phyloP scores from a whole-genome alignment of 2,888 invertebrate species.

The Halictus ligatus region DNA sequence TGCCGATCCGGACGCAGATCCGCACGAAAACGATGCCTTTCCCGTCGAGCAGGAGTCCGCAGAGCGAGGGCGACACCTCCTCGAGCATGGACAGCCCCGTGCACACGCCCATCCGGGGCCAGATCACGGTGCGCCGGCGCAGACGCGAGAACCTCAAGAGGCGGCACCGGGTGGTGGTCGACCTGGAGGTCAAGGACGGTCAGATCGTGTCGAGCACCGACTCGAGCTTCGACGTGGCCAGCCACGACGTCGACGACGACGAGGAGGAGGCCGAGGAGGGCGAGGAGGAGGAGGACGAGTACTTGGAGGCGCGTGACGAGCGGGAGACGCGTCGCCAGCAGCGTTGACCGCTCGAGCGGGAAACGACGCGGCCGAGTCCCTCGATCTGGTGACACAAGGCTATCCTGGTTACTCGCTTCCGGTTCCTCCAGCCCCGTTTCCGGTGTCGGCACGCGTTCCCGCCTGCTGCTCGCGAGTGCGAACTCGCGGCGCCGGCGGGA shows the following conservation, averaged over 20 bases:
- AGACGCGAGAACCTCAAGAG: conserved; percentile 81
- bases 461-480: background rate
- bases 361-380: background rate
- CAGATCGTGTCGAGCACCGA: conserved; percentile 87
- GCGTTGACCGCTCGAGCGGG: conserved; percentile 51
- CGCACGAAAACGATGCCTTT: conserved; percentile 82
- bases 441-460: background rate
- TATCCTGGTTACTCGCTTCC: conserved; percentile 3
- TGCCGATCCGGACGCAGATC: conserved; percentile 82
- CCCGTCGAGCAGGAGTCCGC: conserved; percentile 80
- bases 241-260: conserved; percentile 85
- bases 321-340: conserved; percentile 39
- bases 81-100: conserved; percentile 84
- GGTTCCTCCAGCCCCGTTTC: background rate
- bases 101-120: conserved; percentile 81
- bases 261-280: conserved; percentile 84
- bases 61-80: conserved; percentile 83
- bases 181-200: conserved; percentile 83
- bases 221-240: conserved; percentile 89
- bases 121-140: conserved; percentile 81
- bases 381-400: background rate
- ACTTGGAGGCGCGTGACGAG: conserved; percentile 65
- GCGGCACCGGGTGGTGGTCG: conserved; percentile 82
- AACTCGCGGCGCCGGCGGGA: background rate
- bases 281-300: conserved; percentile 67